A percentile compares a stretch with the other conserved stretches of the same genome.
phyloP scores from a whole-genome alignment of 1,140 invertebrate species.

The Pectinophora gossypiella region DNA sequence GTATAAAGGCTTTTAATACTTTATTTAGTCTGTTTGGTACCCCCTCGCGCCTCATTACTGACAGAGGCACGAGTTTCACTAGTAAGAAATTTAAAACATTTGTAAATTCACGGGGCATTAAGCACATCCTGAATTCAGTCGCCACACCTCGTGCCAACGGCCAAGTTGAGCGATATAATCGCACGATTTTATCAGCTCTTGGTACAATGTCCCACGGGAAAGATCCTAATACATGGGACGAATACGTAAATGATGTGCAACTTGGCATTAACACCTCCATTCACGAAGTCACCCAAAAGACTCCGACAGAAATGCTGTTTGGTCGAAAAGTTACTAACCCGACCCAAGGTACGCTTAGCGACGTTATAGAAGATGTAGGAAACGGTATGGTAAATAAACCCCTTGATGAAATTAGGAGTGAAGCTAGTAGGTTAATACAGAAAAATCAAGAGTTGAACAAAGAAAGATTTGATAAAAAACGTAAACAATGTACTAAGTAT shows the following conservation, averaged over 20 bases:
- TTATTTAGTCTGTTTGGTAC: too few relatives aligned
- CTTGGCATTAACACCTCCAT: conserved; percentile 14
- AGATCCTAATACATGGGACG: not conserved
- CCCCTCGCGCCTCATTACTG: too few relatives aligned
- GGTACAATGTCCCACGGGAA: conserved; percentile 8
- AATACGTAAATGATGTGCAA: conserved; percentile 9
- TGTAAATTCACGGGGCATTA: too few relatives aligned
- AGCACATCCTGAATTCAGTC: too few relatives aligned
- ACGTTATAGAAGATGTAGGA: not conserved
- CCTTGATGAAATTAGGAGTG: conserved; percentile 12
- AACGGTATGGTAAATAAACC: not conserved
- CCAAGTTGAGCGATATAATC: too few relatives aligned
- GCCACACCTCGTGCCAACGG: too few relatives aligned
- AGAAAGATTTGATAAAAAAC: conserved; percentile 13
- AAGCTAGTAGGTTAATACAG: conserved; percentile 11
- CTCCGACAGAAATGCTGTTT: conserved; percentile 17
- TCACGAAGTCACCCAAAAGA: conserved; percentile 16
- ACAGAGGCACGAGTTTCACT: too few relatives aligned
- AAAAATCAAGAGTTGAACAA: conserved; percentile 15
- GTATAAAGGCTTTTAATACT: too few relatives aligned
- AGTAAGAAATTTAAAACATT: too few relatives aligned
- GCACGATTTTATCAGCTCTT: not conserved
- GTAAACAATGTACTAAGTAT: conserved; percentile 11
- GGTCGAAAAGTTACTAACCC: conserved; percentile 9
- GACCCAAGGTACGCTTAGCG: conserved; percentile 10